Percentiles rank a stretch among this genome's conserved stretches.
These are phyloP conservation scores for Incurvaria masculella DNA, from an alignment of 2,888 invertebrate species.

Conservation along the genomic window DNA sequence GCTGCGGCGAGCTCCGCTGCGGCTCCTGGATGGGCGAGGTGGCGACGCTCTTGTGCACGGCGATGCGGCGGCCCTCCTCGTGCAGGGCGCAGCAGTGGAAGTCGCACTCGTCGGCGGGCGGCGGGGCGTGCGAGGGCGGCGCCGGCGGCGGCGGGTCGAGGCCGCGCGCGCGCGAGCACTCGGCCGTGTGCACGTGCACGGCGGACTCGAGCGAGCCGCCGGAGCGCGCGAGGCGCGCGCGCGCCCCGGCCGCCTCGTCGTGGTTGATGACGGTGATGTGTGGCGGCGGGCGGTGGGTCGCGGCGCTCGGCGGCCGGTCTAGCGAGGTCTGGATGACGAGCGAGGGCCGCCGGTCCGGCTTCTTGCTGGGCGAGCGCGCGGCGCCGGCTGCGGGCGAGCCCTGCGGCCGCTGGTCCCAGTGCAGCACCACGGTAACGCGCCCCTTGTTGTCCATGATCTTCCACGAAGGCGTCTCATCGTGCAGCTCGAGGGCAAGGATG, in stretches of 20 bases:
- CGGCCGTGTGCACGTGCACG: slow-evolving; percentile 79
- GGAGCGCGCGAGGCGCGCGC: slow-evolving; percentile 55
- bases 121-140: slow-evolving; percentile 53
- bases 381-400: slow-evolving; percentile 59
- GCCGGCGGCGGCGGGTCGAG: slow-evolving; percentile 66
- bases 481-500: slow-evolving; percentile 90
- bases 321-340: slow-evolving; percentile 73
- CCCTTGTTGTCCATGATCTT: slow-evolving; percentile 99
- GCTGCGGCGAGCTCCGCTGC: slow-evolving; percentile 63
- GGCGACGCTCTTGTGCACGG: slow-evolving; percentile 89
- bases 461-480: slow-evolving; percentile 97
- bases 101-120: slow-evolving; percentile 81
- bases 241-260: slow-evolving; percentile 77
- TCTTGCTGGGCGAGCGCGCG: slow-evolving; percentile 47
- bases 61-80: slow-evolving; percentile 89
- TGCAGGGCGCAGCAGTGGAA: slow-evolving; percentile 95
- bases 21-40: slow-evolving; percentile 89
- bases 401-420: slow-evolving; percentile 90
- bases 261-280: slow-evolving; percentile 94
- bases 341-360: slow-evolving; percentile 62
- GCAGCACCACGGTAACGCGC: slow-evolving; percentile 92
- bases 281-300: slow-evolving; percentile 66
- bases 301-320: slow-evolving; percentile 64
- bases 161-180: slow-evolving; percentile 70
- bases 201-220: slow-evolving; percentile 68